phyloP scores from a whole-genome alignment of 2,797 vertebrate species.

The Podarcis lilfordi region DNA sequence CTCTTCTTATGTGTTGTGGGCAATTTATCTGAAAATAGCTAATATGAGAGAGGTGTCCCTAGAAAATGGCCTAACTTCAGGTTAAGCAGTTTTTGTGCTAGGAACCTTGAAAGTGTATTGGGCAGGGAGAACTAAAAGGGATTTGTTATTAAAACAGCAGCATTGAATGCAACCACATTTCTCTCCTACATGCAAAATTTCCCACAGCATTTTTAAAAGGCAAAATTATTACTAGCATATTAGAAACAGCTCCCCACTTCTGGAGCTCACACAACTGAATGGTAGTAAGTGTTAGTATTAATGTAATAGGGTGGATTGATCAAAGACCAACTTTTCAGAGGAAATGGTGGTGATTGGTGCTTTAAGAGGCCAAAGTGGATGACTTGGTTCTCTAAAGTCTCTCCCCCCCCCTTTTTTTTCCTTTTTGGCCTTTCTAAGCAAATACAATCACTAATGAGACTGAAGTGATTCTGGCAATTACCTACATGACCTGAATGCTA shows the following conservation, averaged over 20 bases:
- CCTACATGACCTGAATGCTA: constrained; percentile 40
- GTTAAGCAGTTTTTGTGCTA: too few relatives aligned
- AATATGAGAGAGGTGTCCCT: too few relatives aligned
- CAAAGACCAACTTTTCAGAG: constrained; percentile 53
- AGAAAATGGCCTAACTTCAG: too few relatives aligned
- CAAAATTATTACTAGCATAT: constrained; percentile 60
- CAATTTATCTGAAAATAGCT: too few relatives aligned
- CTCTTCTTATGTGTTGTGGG: too few relatives aligned
- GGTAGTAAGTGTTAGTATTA: constrained; percentile 57
- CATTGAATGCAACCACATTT: constrained; percentile 53
- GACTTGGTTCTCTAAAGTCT: constrained; percentile 38
- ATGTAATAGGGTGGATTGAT: constrained; percentile 61
- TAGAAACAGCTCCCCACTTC: constrained; percentile 52
- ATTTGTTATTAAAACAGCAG: too few relatives aligned
- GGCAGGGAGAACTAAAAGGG: too few relatives aligned
- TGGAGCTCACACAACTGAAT: constrained; percentile 59
- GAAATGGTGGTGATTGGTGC: constrained; percentile 48
- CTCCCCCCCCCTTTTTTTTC: not conserved
- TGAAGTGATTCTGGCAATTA: constrained; percentile 40
- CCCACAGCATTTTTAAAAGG: constrained; percentile 60
- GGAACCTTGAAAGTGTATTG: too few relatives aligned
- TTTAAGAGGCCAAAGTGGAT: constrained; percentile 21
- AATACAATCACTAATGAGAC: constrained; percentile 55
- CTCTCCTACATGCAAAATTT: constrained; percentile 63
- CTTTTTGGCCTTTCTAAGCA: constrained; percentile 38